phyloP scores from a whole-genome alignment of 2,888 invertebrate species.

The Himalopsyche anomala region DNA sequence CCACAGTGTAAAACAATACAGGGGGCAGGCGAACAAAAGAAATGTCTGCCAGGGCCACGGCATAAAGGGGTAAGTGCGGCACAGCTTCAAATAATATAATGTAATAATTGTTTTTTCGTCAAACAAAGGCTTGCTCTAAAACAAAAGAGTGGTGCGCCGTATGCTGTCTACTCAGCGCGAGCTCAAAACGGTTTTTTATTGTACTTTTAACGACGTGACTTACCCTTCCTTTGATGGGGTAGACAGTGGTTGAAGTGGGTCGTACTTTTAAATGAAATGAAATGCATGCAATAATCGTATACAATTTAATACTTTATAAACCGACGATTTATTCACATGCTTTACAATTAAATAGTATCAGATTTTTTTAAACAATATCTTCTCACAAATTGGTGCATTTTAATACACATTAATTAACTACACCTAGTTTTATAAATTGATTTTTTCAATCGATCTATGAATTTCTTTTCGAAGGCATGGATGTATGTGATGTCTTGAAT shows the following conservation, averaged over 20 bases:
- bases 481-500: no score
- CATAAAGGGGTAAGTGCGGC: conserved; percentile 41
- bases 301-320: no score
- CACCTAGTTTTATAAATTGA: no score
- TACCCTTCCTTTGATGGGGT: conserved; percentile 42
- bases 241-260: conserved; percentile 32
- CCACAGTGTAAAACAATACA: conserved; percentile 52
- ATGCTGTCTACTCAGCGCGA: conserved; percentile 60
- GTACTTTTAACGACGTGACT: conserved; percentile 35
- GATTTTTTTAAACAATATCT: no score
- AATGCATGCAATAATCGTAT: no score
- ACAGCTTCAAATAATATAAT: conserved; percentile 54
- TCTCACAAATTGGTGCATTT: no score
- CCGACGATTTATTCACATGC: no score
- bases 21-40: conserved; percentile 60
- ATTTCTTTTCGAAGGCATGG: no score
- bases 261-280: background rate
- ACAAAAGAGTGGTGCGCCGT: conserved; percentile 62
- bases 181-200: conserved; percentile 57
- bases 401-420: no score
- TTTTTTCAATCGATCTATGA: no score
- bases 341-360: no score
- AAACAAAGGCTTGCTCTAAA: conserved; percentile 62
- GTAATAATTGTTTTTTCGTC: conserved; percentile 62
- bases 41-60: conserved; percentile 45